Conservation (phyloP, 2,113 vertebrate species). For the Chauna torquata region DNA sequence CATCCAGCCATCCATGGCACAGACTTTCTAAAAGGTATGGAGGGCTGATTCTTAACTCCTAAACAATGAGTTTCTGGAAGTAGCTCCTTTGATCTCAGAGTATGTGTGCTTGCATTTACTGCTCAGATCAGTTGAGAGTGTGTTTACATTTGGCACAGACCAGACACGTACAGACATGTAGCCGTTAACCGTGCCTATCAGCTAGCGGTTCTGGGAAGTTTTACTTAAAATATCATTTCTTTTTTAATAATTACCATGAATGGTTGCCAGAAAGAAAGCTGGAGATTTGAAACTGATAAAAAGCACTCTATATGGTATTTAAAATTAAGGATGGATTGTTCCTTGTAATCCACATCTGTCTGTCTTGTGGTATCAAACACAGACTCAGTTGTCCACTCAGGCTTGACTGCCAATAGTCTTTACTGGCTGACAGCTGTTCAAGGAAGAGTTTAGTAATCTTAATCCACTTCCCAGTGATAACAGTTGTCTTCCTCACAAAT, state of each 20-base stretch:
- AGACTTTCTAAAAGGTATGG: not conserved
- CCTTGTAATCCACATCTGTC: not conserved
- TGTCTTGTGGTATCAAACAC: not conserved
- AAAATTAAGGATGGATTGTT: not conserved
- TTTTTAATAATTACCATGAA: not conserved
- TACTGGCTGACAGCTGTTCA: not conserved
- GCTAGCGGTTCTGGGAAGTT: not conserved
- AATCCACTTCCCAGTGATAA: not conserved
- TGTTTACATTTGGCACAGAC: not conserved
- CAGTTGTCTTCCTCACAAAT: constrained; percentile 28
- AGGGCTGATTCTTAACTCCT: not conserved
- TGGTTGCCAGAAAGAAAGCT: not conserved
- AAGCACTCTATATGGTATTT: not conserved
- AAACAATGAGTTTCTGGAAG: not conserved
- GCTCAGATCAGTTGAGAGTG: not conserved
- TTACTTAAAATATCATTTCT: not conserved
- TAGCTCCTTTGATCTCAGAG: not conserved
- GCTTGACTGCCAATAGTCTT: constrained; percentile 1
- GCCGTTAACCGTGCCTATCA: not conserved
- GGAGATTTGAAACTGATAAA: not conserved
- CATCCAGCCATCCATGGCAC: not conserved
- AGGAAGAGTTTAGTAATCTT: not conserved
- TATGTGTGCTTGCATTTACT: not conserved
- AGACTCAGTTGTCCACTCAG: not conserved
- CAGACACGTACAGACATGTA: not conserved